A percentile compares a stretch with the other conserved stretches of the same genome.
Evolutionary conservation across 2,888 invertebrate species (phyloP).

Genomic region (Melikaiella ostensackeni): DNA sequence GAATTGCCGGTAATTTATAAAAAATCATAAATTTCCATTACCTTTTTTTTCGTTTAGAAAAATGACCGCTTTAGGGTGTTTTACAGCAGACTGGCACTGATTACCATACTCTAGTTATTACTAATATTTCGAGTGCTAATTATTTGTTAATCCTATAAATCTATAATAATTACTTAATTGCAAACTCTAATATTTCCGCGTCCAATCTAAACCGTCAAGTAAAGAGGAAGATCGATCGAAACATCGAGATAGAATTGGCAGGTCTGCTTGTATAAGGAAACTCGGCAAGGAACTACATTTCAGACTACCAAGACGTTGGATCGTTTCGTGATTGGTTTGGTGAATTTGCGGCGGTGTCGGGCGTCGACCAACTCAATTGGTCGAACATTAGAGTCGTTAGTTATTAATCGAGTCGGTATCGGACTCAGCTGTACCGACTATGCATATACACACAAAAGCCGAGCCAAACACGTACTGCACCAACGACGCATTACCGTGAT

Average conservation of each 20-base stretch:
- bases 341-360: conserved; percentile 15
- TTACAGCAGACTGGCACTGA: too few species aligned
- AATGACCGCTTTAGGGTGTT: too few species aligned
- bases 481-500: conserved; percentile 72
- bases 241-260: neutral
- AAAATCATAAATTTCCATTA: too few species aligned
- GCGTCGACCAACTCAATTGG: conserved; percentile 44
- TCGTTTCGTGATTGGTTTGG: conserved; percentile 24
- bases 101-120: too few species aligned
- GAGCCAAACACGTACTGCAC: conserved; percentile 46
- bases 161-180: neutral
- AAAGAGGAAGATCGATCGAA: conserved; percentile 1
- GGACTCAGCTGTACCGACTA: conserved; percentile 41
- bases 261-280: conserved; percentile 11
- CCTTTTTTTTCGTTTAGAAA: too few species aligned
- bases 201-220: conserved; percentile 8
- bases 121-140: too few species aligned
- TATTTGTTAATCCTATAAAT: too few species aligned
- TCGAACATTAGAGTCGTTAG: conserved; percentile 56
- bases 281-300: conserved; percentile 7
- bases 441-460: conserved; percentile 52
- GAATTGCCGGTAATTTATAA: too few species aligned
- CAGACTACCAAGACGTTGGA: conserved; percentile 20
- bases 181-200: neutral
- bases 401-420: conserved; percentile 64